A percentile compares a stretch with the other conserved stretches of the same genome.
These are phyloP conservation scores for Pangasianodon gigas DNA, from an alignment of 2,113 vertebrate species.

Conservation along the genomic window DNA sequence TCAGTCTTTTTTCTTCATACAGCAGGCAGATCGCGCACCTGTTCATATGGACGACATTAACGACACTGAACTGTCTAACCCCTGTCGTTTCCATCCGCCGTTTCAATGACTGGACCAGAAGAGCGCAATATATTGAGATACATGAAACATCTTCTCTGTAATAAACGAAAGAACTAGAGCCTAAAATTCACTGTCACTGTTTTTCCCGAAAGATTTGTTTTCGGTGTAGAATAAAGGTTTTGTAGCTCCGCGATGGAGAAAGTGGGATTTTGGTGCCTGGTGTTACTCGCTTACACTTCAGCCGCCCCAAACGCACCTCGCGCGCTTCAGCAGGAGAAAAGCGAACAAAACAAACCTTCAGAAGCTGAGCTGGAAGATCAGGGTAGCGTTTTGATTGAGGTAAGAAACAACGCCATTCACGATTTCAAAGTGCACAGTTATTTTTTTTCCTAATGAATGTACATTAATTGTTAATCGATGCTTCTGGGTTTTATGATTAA, in stretches of 20 bases:
- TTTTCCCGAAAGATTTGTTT: neutral
- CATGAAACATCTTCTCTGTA: neutral
- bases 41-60: constrained; percentile 12
- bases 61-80: neutral
- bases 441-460: neutral
- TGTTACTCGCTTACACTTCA: constrained; percentile 55
- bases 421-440: no score
- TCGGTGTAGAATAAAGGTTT: neutral
- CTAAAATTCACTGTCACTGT: neutral
- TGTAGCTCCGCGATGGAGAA: constrained; percentile 33
- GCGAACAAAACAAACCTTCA: constrained; percentile 57
- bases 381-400: constrained; percentile 84
- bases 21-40: constrained; percentile 13
- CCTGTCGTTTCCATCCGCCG: neutral
- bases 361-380: constrained; percentile 78
- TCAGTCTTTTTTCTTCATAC: neutral
- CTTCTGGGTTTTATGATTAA: neutral
- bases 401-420: constrained; percentile 55
- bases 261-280: constrained; percentile 37
- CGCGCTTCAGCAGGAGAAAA: constrained; percentile 14
- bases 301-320: constrained; percentile 53
- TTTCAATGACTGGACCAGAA: neutral
- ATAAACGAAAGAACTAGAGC: neutral
- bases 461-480: neutral
- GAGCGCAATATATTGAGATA: neutral